Evolutionary conservation across 2,113 vertebrate species (phyloP), one percentile per base, ranked within the genome.

Genomic region (Stigmatopora nigra): DNA sequence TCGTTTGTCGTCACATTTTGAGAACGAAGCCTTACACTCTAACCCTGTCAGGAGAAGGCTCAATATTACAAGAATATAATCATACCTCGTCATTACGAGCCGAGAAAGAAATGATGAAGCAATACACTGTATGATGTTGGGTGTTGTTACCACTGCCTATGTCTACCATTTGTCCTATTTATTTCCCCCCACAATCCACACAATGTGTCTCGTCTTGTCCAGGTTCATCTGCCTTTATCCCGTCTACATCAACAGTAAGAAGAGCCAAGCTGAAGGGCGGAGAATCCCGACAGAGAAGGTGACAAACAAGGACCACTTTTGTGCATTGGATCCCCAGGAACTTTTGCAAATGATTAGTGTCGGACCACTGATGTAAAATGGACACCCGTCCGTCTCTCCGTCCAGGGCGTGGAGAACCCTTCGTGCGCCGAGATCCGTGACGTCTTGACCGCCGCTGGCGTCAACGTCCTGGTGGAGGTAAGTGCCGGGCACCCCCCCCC

Each of bases 161-260:
- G 25, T 31, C 25, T 31, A 31, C 25, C 25, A 31, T 31, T 31
- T 31, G 3, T 31, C 25, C 25, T 31, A 31, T 31, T 31, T 31
- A 31, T 31, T 31, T 31, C 3, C 3, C 2, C 25, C 41, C 41
- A 61, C 16, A 44, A 5, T n/a, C 19, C 19, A 15, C n/a, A n/a
- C 38, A n/a, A 7, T 19, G n/a, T 61, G 25, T 31, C 25, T 31
- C 25, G 25, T 78, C 70, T 81, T 78, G 15, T 14, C 52, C 84
- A 99, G 96, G 88, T 97, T 93, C 71, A 86, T 99, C 71, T 98
- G 95, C 77, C 82, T 99, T 64, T 98, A 98, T 79, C 96, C 96
- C 8, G 86, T 94, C 5, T 99, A 97, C 81, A 91, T 99, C 82
- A 99, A 99, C 88, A 97, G 92, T 75, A 98, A 98, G 89, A 99